Conservation (phyloP, 92 coral and sea anemone species). For the Desmophyllum pertusum region DNA sequence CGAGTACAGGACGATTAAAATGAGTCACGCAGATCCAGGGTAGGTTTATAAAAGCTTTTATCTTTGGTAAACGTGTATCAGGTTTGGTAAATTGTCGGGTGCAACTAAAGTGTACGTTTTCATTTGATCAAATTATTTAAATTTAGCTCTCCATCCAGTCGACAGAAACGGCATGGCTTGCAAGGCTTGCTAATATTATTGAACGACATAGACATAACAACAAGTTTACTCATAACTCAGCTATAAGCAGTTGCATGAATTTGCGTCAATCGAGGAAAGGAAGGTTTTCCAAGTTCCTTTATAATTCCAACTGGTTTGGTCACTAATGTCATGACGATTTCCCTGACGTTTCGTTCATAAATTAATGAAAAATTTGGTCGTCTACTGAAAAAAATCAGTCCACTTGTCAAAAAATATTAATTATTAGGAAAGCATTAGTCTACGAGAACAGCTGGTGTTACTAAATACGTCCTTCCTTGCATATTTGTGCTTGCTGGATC, state of each 20-base stretch:
- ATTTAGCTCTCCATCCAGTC: neutral
- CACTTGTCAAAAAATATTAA: too few species aligned
- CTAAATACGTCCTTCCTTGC: too few species aligned
- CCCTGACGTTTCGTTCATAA: too few species aligned
- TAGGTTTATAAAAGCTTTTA: constrained; percentile 14
- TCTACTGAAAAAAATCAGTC: too few species aligned
- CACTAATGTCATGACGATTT: too few species aligned
- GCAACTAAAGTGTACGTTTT: neutral
- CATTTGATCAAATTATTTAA: neutral
- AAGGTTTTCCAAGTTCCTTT: neutral
- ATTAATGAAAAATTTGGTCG: too few species aligned
- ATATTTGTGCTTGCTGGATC: too few species aligned
- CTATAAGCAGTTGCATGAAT: neutral
- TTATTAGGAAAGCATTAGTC: too few species aligned
- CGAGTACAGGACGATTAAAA: constrained; percentile 4
- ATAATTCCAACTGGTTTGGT: too few species aligned
- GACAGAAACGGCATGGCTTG: neutral
- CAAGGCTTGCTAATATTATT: too few species aligned
- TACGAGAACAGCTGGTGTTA: too few species aligned
- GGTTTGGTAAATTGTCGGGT: neutral
- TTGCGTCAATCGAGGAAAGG: neutral
- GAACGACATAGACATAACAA: too few species aligned
- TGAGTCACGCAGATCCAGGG: constrained; percentile 93
- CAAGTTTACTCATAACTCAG: neutral
- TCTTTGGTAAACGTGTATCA: neutral